phyloP scores from a whole-genome alignment of 2,888 invertebrate genomes.

The Lutraria lutraria region DNA sequence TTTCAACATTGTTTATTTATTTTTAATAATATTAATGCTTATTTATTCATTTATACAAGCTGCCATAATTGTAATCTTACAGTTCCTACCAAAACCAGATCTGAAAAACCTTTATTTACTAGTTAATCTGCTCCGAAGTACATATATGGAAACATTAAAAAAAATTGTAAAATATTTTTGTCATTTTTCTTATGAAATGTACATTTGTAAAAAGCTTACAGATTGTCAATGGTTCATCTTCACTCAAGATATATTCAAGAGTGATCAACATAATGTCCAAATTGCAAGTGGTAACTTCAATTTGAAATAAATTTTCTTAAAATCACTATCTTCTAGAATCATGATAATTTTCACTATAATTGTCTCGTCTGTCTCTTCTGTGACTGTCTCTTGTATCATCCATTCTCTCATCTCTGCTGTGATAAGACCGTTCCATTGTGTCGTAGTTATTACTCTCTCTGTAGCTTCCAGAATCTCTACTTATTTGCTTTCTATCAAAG shows the following conservation, averaged over 20 bases:
- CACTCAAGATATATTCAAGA: background rate
- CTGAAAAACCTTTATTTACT: too few relatives aligned
- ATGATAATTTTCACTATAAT: constrained; percentile 17
- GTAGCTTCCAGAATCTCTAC: background rate
- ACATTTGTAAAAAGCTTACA: background rate
- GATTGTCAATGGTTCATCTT: background rate
- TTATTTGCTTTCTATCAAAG: background rate
- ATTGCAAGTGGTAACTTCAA: background rate
- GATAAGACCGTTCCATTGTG: constrained; percentile 81
- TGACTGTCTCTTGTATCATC: constrained; percentile 38
- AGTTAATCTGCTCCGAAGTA: too few relatives aligned
- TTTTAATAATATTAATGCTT: too few relatives aligned
- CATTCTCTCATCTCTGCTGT: constrained; percentile 85
- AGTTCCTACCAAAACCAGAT: too few relatives aligned
- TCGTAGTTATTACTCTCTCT: background rate
- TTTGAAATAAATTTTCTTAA: background rate
- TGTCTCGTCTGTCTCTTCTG: constrained; percentile 37
- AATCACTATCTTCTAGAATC: background rate
- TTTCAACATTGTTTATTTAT: background rate
- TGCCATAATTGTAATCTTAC: too few relatives aligned
- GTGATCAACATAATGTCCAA: background rate
- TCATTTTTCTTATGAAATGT: background rate
- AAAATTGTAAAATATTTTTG: too few relatives aligned
- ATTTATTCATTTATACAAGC: too few relatives aligned
- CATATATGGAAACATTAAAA: too few relatives aligned